Percentiles rank a stretch among this genome's conserved stretches.
Conservation (phyloP, 2,888 invertebrate genomes). For the Entomobrya multifasciata region DNA sequence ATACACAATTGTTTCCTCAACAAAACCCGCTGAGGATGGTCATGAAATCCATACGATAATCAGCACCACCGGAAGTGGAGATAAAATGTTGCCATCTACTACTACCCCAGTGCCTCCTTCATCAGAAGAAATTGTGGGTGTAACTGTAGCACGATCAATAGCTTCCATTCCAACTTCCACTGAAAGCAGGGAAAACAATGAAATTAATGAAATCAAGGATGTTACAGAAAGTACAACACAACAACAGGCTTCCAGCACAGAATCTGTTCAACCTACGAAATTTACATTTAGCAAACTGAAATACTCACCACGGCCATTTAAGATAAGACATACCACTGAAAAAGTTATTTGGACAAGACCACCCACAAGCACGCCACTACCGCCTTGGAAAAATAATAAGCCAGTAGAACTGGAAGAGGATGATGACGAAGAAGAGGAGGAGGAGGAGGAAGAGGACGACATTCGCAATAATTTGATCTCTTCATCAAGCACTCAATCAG, state of each 20-base stretch:
- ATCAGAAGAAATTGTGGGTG: slow-evolving; percentile 25
- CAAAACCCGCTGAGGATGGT: slow-evolving; percentile 5
- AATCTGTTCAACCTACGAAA: slow-evolving; percentile 81
- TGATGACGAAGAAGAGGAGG: slow-evolving; percentile 55
- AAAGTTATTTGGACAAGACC: slow-evolving; percentile 67
- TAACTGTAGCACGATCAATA: slow-evolving; percentile 6
- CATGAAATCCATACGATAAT: neutral
- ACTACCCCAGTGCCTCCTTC: slow-evolving; percentile 24
- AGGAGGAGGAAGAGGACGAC: slow-evolving; percentile 36
- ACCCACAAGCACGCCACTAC: slow-evolving; percentile 33
- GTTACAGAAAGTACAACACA: slow-evolving; percentile 81
- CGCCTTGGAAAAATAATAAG: neutral
- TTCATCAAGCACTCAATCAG: neutral
- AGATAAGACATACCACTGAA: slow-evolving; percentile 54
- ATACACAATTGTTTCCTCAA: slow-evolving; percentile 40
- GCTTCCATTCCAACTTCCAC: slow-evolving; percentile 79
- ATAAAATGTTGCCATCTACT: neutral
- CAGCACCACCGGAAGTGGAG: slow-evolving; percentile 34
- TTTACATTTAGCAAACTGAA: slow-evolving; percentile 78
- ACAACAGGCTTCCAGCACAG: slow-evolving; percentile 82
- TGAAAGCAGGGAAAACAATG: slow-evolving; percentile 79
- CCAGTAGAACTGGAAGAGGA: slow-evolving; percentile 14
- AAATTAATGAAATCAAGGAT: slow-evolving; percentile 78
- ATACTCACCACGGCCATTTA: slow-evolving; percentile 58
- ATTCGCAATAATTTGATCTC: neutral